Percentiles rank a stretch among this genome's conserved stretches.
Evolutionary conservation across 2,888 invertebrate species (phyloP).

Genomic region (Lepidocyrtoides sp.): DNA sequence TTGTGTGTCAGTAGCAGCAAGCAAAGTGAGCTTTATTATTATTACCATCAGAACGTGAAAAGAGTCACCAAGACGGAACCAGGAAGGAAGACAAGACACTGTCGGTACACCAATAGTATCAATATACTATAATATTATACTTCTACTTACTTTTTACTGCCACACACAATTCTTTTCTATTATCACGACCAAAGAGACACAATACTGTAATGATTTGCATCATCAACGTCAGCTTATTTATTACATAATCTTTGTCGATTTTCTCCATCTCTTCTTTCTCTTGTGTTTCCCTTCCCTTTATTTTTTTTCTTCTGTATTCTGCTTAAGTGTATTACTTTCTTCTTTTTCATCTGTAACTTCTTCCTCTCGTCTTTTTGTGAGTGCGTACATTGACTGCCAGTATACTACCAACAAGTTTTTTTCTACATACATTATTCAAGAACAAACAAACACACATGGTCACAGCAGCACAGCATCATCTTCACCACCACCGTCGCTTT

Average conservation of each 20-base stretch:
- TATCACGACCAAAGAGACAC: slow-evolving; percentile 38
- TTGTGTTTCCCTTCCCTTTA: not conserved
- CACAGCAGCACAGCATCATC: not conserved
- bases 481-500: not conserved
- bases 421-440: slow-evolving; percentile 44
- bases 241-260: slow-evolving; percentile 67
- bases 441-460: slow-evolving; percentile 7
- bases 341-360: slow-evolving; percentile 19
- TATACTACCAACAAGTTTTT: slow-evolving; percentile 21
- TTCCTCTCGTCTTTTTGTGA: not conserved
- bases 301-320: not conserved
- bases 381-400: not conserved
- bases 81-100: slow-evolving; percentile 78
- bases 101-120: slow-evolving; percentile 61
- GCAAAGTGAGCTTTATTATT: slow-evolving; percentile 61
- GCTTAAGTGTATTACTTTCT: slow-evolving; percentile 45
- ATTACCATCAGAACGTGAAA: slow-evolving; percentile 37
- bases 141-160: slow-evolving; percentile 39
- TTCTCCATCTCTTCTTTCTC: slow-evolving; percentile 36
- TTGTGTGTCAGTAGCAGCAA: not conserved
- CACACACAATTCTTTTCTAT: slow-evolving; percentile 42
- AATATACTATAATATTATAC: slow-evolving; percentile 22
- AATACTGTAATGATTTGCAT: slow-evolving; percentile 72
- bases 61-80: slow-evolving; percentile 76
- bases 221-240: slow-evolving; percentile 73